These are phyloP conservation scores for Protaetia brevitarsis DNA, from an alignment of 1,140 invertebrate species.

Conservation along the genomic window DNA sequence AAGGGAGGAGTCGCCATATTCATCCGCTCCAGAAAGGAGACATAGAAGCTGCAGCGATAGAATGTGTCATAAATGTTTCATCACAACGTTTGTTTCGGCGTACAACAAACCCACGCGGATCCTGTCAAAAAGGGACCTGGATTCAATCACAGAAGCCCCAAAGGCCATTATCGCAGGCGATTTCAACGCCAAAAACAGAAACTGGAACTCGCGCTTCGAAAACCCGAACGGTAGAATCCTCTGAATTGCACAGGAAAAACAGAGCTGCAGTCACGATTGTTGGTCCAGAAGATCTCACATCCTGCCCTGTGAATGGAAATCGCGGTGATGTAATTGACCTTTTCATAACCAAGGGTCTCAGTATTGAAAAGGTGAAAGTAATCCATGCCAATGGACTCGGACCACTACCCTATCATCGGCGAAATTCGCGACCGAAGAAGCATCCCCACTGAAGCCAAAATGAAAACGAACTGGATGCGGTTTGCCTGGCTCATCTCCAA, in stretches of 20 bases:
- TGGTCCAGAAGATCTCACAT: neutral
- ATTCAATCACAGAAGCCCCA: neutral
- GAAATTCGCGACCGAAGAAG: neutral
- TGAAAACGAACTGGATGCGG: neutral
- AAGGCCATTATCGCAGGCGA: neutral
- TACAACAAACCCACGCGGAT: neutral
- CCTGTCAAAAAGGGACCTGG: neutral
- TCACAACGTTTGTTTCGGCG: neutral
- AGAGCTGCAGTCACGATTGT: neutral
- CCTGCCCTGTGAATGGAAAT: neutral
- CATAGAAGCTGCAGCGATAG: neutral
- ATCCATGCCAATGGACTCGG: neutral
- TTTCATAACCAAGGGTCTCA: neutral
- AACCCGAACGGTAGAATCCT: constrained; percentile 6
- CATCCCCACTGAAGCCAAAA: neutral
- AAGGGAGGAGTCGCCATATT: constrained; percentile 5
- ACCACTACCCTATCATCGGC: neutral
- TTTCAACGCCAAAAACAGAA: constrained; percentile 1
- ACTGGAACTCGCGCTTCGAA: neutral
- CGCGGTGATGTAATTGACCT: constrained; percentile 6
- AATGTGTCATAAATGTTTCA: neutral
- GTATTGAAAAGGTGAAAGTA: neutral
- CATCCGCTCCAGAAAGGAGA: neutral
- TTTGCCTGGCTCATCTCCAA: neutral
- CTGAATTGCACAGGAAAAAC: neutral